Percentiles rank a stretch among this genome's conserved stretches.
These are phyloP conservation scores for Magallana gigas DNA, from an alignment of 1,140 invertebrate species.

Conservation along the genomic window DNA sequence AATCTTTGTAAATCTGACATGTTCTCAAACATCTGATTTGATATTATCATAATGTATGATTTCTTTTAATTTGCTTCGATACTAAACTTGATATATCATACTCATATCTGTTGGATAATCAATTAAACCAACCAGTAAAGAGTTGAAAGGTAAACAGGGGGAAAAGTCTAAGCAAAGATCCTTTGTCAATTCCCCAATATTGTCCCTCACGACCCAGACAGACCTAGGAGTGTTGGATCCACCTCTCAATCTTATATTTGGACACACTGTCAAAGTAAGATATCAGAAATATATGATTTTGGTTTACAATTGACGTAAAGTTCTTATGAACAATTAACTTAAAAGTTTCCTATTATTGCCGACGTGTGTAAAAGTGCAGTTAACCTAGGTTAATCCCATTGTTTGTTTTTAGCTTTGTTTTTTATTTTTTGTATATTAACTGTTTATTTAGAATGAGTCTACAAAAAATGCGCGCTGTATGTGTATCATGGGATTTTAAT, in stretches of 20 bases:
- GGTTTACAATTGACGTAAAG: too few relatives aligned
- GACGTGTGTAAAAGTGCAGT: not conserved
- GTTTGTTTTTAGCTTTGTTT: too few relatives aligned
- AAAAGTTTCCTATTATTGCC: not conserved
- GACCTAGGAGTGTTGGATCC: not conserved
- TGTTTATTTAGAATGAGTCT: not conserved
- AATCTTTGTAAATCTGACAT: not conserved
- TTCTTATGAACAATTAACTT: too few relatives aligned
- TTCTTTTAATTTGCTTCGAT: not conserved
- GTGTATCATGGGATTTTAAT: not conserved
- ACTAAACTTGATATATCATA: not conserved
- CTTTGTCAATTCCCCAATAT: not conserved
- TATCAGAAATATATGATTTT: not conserved
- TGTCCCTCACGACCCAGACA: slow-evolving; percentile 11
- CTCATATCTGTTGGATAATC: not conserved
- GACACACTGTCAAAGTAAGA: not conserved
- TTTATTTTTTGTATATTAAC: not conserved
- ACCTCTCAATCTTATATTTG: not conserved
- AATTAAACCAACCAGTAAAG: not conserved
- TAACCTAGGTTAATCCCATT: too few relatives aligned
- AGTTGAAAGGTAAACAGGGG: not conserved
- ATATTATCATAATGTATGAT: not conserved
- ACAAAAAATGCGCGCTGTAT: not conserved
- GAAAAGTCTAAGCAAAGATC: not conserved
- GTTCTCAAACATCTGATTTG: too few relatives aligned